phyloP scores from a whole-genome alignment of 2,113 vertebrate species.

The Dicaeum eximium region DNA sequence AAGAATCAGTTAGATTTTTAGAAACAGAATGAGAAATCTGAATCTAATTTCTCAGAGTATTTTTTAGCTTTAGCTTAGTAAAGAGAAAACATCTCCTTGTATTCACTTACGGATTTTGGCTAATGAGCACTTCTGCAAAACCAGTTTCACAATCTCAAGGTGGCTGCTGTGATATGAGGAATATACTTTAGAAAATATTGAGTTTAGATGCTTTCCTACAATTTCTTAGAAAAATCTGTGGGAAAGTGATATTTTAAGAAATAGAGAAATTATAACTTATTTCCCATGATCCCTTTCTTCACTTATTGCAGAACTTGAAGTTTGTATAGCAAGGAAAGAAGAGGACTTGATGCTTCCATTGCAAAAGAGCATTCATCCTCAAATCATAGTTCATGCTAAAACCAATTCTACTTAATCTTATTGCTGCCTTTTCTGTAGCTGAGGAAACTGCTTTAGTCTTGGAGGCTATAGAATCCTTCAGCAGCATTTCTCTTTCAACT shows the following conservation, averaged over 20 bases:
- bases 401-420: neutral
- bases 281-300: neutral
- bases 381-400: neutral
- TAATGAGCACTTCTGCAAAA: neutral
- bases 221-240: neutral
- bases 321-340: neutral
- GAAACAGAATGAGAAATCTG: neutral
- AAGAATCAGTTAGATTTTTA: neutral
- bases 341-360: neutral
- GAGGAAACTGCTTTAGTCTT: neutral
- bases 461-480: neutral
- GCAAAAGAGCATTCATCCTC: neutral
- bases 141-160: neutral
- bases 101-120: neutral
- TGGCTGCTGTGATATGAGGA: neutral
- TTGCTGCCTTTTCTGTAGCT: neutral
- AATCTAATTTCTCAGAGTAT: neutral
- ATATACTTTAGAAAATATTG: neutral
- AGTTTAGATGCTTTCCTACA: neutral
- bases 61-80: neutral
- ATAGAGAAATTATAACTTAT: neutral
- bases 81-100: neutral
- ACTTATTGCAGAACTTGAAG: neutral
- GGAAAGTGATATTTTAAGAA: neutral
- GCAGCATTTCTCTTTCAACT: neutral